phyloP scores from a whole-genome alignment of 2,113 vertebrate species.

The Muscicapa adusta region DNA sequence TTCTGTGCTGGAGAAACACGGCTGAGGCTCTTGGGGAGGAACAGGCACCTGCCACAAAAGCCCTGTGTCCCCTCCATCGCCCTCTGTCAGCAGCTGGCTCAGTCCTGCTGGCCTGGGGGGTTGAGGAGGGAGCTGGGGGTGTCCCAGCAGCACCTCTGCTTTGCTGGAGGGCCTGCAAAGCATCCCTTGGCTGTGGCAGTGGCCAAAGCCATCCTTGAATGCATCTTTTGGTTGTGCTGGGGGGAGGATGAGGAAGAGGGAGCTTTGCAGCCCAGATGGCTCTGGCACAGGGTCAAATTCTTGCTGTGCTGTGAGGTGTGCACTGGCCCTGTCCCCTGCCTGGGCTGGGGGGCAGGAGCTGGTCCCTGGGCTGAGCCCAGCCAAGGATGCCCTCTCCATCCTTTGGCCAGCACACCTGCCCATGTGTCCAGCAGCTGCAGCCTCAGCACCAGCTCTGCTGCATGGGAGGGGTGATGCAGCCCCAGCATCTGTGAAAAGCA shows the following conservation, averaged over 20 bases:
- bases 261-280: neutral
- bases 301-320: neutral
- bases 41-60: neutral
- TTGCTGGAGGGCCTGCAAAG: neutral
- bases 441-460: neutral
- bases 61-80: neutral
- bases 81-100: neutral
- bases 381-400: neutral
- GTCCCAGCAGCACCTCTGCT: neutral
- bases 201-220: neutral
- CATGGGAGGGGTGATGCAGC: neutral
- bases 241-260: neutral
- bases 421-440: accelerated
- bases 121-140: neutral
- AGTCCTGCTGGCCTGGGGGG: neutral
- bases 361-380: neutral
- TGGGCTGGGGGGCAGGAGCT: neutral
- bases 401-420: neutral
- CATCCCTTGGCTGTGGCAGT: neutral
- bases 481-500: neutral
- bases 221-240: neutral
- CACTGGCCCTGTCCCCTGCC: neutral
- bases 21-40: neutral
- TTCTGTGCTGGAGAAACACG: neutral
- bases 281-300: neutral